Conservation (phyloP, 2,888 invertebrate genomes). For the Hydropsyche betteni region DNA sequence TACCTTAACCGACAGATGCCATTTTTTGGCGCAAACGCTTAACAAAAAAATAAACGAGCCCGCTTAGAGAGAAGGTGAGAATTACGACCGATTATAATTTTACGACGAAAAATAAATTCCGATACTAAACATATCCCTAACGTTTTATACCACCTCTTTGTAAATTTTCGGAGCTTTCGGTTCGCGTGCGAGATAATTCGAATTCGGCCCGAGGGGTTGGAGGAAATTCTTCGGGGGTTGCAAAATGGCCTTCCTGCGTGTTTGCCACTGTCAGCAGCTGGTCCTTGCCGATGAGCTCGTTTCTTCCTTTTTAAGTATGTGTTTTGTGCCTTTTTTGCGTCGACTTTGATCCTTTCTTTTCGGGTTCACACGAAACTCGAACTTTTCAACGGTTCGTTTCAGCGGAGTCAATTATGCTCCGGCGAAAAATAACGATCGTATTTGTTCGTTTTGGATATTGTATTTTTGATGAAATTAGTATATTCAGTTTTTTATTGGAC, state of each 20-base stretch:
- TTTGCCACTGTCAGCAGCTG: constrained; percentile 29
- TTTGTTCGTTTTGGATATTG: too few relatives aligned
- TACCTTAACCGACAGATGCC: constrained; percentile 14
- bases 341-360: background rate
- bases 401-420: background rate
- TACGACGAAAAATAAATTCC: too few relatives aligned
- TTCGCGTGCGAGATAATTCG: constrained; percentile 21
- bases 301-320: background rate
- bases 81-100: constrained; percentile 20
- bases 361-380: constrained; percentile 2
- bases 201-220: background rate
- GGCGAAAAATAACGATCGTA: too few relatives aligned
- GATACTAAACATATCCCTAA: too few relatives aligned
- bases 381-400: constrained; percentile 6
- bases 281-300: background rate
- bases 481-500: too few relatives aligned
- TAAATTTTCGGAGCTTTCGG: background rate
- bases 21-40: background rate
- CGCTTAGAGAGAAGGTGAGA: background rate
- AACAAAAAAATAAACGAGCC: background rate
- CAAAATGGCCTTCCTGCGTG: constrained; percentile 27
- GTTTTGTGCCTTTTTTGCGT: background rate
- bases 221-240: background rate
- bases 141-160: too few relatives aligned
- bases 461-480: too few relatives aligned